Evolutionary conservation across 2,113 vertebrate species (phyloP), one percentile per base, ranked within the genome.

Genomic region (Nesogale talazaci): DNA sequence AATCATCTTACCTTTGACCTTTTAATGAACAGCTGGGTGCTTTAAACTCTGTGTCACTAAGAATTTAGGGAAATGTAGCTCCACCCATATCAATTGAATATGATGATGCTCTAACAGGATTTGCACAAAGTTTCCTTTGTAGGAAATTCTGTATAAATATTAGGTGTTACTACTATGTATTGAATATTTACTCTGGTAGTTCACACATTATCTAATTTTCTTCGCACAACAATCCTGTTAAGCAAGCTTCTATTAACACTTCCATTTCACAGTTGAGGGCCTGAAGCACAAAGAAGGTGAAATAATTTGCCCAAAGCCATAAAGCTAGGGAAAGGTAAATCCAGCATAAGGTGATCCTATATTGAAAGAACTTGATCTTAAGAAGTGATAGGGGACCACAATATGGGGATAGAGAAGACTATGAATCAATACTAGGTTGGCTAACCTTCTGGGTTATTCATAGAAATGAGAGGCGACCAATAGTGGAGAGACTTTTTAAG

Each of bases 201-300:
- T 70, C 34, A 65, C 31, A 20, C 8, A 40, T 69, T 77, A 31
- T 86, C 27, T 69, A 70, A 34, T 83, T 83, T 72, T 25, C 75
- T 77, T 78, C 52, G 83, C 10, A 29, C 15, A 77, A 80, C 3
- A 81, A 20, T 3, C 56, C 23, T 86, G 11, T 91, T 23, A 84
- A 25, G 15, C 67, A 96, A 79, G 22, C 16, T 63, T 90, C 76
- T 88, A 75, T 75, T 74, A 69, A 0, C 0, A 3, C 7, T 94
- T 56, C 17, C 27, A 78, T 79, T 95, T 92, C 23, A 65, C 42
- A 94, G 67, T 19, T n/a, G 38, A 91, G 56, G 79, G 40, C 80
- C 31, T 91, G 75, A 92, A 42, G 14, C 57, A 42, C 40, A 10
- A 84, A 93, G 17, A 77, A 86, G 77, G 78, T 82, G 75, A 93